Conservation (phyloP, 2,113 vertebrate genomes). For the Pseudois nayaur region DNA sequence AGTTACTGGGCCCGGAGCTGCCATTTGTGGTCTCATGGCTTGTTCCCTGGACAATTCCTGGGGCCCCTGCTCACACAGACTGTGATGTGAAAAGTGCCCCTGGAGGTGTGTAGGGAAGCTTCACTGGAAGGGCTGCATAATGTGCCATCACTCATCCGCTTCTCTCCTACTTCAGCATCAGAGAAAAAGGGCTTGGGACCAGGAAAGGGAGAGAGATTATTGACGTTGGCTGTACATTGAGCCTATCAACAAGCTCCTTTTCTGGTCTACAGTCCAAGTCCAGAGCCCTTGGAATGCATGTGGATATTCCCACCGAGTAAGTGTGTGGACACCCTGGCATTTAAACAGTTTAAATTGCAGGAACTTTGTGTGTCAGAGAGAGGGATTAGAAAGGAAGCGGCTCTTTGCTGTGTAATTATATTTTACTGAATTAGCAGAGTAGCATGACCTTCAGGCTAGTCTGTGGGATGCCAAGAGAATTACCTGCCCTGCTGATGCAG, state of each 20-base stretch:
- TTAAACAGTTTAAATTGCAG: neutral
- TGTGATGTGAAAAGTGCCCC: no score
- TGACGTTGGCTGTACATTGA: neutral
- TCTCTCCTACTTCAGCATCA: neutral
- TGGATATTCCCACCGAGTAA: rapidly evolving
- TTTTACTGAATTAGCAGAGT: conserved; percentile 63
- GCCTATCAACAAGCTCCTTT: neutral
- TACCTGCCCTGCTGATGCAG: conserved; percentile 39
- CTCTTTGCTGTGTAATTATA: conserved; percentile 42
- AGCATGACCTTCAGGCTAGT: conserved; percentile 40
- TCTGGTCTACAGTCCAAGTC: neutral
- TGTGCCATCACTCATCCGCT: neutral
- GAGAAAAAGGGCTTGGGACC: neutral
- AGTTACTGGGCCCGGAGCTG: neutral
- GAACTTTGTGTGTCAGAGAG: neutral
- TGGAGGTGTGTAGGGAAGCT: neutral
- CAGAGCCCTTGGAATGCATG: neutral
- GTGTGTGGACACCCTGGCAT: neutral
- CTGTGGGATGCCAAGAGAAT: conserved; percentile 10
- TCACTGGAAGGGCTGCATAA: neutral
- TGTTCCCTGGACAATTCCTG: neutral
- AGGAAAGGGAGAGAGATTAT: neutral
- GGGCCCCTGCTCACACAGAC: neutral
- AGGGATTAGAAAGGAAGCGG: neutral
- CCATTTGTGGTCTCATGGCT: no score